Conservation (phyloP, 30 jellyfish, hydroid and myxozoan genomes). For the Turritopsis dohrnii region DNA sequence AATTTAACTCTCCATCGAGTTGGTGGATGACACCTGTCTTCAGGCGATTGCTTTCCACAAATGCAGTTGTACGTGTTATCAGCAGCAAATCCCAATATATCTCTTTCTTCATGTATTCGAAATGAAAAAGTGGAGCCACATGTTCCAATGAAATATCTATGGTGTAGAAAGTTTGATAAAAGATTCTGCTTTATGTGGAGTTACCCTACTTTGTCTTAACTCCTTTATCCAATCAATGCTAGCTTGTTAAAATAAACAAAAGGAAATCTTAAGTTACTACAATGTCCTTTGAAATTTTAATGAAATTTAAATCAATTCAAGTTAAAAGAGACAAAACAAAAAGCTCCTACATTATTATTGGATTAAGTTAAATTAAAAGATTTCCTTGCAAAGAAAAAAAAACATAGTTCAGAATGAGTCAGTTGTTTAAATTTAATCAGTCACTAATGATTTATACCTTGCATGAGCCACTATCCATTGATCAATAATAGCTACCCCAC, state of each 20-base stretch:
- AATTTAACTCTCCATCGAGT: conserved; percentile 83
- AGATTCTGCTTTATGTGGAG: too few species aligned
- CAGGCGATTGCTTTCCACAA: conserved; percentile 46
- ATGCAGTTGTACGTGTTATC: conserved; percentile 70
- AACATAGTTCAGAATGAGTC: not conserved
- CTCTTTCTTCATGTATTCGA: conserved; percentile 90
- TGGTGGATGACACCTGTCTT: conserved; percentile 61
- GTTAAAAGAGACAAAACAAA: too few species aligned
- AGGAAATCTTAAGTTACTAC: too few species aligned
- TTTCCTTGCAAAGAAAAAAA: not conserved
- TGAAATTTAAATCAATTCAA: too few species aligned
- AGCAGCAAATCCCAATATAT: conserved; percentile 67
- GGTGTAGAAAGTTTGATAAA: too few species aligned
- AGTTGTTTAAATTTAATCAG: not conserved
- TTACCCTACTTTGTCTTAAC: too few species aligned
- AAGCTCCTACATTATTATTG: too few species aligned
- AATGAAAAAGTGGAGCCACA: conserved; percentile 88
- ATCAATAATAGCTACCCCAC: conserved; percentile 90
- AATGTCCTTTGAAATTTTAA: too few species aligned
- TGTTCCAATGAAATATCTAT: conserved; percentile 68
- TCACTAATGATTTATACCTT: conserved; percentile 19
- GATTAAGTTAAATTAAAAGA: not conserved
- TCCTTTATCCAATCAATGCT: too few species aligned
- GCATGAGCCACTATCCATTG: conserved; percentile 99
- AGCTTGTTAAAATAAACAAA: too few species aligned